Base-by-base conservation (phyloP, 2,113 vertebrate species). In the Percina caprodes region DNA sequence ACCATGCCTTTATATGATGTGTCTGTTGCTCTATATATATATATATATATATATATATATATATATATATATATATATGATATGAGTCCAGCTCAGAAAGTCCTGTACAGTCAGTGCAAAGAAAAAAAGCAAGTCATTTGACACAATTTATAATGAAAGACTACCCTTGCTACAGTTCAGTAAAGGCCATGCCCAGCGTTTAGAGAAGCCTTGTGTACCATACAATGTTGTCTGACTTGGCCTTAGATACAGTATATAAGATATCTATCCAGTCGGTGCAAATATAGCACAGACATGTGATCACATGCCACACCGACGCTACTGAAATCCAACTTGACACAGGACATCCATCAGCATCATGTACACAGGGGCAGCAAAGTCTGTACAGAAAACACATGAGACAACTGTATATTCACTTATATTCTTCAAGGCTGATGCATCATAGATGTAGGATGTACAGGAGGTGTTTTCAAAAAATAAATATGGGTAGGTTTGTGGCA, bases 211-310 rank as follows among this genome's bases (percentile, higher is more conserved):
- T 68, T 26, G 3, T 24, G 46, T 35, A 18, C 42, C 23, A 21
- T 33, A 14, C 3, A 51, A 23, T 30, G 21, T 42, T 62, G 30
- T 58, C 46, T 52, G 18, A 35, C 26, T 4, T 9, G 61, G 69
- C 45, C 35, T 79, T 23, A 54, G 56, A 66, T 76, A 13, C 74
- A 59, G 19, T 61, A 12, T 69, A 73, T 62, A 69, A 66, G 59
- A 76, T 71, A 52, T 46, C 58, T 61, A 33, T 70, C 66, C 63
- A 60, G 78, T 74, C 49, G 9, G 78, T 39, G 45, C 69, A 92
- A 83, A 88, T 86, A 80, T 86, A 90, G 82, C 66, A 59, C 54
- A 11, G 69, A 49, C 79, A 89, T 80, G 69, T 78, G 74, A 88
- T 81, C 30, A 59, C 79, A 80, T 78, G 68, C 63, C 72, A 39